Base-by-base conservation (phyloP, 2,888 invertebrate genomes). In the Epicampocera succincta region DNA sequence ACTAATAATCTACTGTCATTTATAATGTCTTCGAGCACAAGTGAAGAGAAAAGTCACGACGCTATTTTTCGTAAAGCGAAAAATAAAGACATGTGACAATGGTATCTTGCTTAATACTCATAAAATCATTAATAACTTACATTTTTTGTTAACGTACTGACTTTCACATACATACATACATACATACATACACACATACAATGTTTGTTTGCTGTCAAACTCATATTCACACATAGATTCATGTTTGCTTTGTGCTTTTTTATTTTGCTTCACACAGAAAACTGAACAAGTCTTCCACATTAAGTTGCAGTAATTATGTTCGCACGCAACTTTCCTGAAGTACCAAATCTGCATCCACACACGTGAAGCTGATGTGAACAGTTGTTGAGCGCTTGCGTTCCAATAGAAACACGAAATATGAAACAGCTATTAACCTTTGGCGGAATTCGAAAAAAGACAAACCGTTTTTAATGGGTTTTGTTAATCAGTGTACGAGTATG, bases 241-340 rank as follows among this genome's bases (percentile, higher is more conserved):
- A 6, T 58, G 48, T 58, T 15, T n/a, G 38, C 38, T 61, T 44
- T 29, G 17, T 33, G 38, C 17, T 73, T 54, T 42, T 29, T 33
- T 33, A 4, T 33, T 33, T 9, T 33, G 1, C 33, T 25, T 25
- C 5, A 25, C 5, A 25, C 25, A 38, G n/a, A 42, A 19, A 60
- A 1, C 6, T 9, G 8, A 19, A 54, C 61, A 40, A 33, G 40
- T 65, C 58, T 50, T 33, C 33, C 33, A 15, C 19, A 19, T 52
- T 52, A 58, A 68, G 46, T 50, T 69, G 73, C 73, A 63, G 56
- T 60, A 73, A 81, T 73, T 73, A 69, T 44, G 19, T 73, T 73
- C 72, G 69, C 77, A 81, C 77, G 81, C 81, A 81, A 77, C 73
- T 60, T 69, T 65, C 63, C 77, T 81, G 44, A 73, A 66, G 60